These are phyloP conservation scores for Pelochelys cantorii DNA, from an alignment of 2,797 vertebrate species.

Conservation along the genomic window DNA sequence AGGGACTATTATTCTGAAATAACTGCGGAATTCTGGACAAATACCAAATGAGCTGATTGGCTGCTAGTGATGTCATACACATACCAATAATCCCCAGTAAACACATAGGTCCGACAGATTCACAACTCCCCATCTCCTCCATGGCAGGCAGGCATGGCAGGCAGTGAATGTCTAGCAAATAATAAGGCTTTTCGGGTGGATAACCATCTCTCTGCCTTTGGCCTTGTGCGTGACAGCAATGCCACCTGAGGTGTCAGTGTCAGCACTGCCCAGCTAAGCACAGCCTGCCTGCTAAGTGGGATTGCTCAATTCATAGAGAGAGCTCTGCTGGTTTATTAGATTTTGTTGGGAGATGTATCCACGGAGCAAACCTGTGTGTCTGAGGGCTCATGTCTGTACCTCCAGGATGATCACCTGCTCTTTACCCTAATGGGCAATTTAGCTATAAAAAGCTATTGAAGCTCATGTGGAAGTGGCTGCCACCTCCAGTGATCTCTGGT, in stretches of 20 bases:
- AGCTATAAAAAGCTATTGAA: neutral
- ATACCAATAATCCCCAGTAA: neutral
- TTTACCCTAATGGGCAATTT: neutral
- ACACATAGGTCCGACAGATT: neutral
- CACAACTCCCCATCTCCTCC: neutral
- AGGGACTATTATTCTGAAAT: neutral
- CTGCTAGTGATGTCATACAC: neutral
- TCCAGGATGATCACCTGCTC: neutral
- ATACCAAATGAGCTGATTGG: neutral
- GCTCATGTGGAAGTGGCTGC: neutral
- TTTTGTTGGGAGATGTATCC: neutral
- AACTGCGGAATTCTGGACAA: accelerated
- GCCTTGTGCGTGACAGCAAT: neutral
- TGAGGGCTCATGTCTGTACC: accelerated
- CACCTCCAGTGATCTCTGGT: neutral
- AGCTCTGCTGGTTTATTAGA: accelerated
- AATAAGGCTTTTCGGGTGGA: neutral
- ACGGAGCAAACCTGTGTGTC: accelerated
- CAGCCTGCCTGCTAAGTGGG: neutral
- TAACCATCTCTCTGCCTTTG: neutral
- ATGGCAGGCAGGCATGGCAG: neutral
- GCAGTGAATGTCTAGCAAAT: accelerated
- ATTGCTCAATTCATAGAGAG: neutral
- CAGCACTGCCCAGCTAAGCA: neutral
- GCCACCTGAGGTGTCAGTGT: neutral